phyloP scores from a whole-genome alignment of 2,888 invertebrate genomes.

The Nymphalis c-album region DNA sequence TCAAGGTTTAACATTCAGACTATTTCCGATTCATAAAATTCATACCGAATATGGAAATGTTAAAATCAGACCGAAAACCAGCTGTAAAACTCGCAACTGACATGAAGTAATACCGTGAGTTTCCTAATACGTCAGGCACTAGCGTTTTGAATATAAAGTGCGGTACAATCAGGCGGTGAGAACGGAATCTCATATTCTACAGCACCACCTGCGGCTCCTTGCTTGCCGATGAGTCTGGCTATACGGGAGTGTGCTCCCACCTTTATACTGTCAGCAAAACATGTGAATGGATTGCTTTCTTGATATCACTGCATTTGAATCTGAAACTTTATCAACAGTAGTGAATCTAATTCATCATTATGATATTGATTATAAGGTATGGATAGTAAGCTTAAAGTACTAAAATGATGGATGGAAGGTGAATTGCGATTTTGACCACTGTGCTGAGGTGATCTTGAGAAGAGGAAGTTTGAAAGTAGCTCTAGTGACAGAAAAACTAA shows the following conservation, averaged over 20 bases:
- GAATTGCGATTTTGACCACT: too few species aligned
- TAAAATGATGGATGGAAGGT: too few species aligned
- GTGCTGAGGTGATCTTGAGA: too few species aligned
- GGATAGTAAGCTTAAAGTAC: too few species aligned
- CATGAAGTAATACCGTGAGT: slow-evolving; percentile 35
- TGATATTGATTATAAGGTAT: too few species aligned
- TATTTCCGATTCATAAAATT: background rate
- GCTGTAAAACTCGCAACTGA: slow-evolving; percentile 19
- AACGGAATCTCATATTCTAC: slow-evolving; percentile 55
- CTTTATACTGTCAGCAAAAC: slow-evolving; percentile 33
- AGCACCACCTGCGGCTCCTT: slow-evolving; percentile 61
- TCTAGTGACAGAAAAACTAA: too few species aligned
- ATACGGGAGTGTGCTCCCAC: slow-evolving; percentile 45
- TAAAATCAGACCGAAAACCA: slow-evolving; percentile 3
- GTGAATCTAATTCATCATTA: too few species aligned
- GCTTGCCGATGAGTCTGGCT: slow-evolving; percentile 40
- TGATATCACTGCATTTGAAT: background rate
- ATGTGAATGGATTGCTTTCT: background rate
- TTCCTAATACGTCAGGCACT: slow-evolving; percentile 40
- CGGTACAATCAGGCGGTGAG: slow-evolving; percentile 46
- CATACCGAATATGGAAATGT: slow-evolving; percentile 4
- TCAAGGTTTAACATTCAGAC: background rate
- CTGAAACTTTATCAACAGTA: too few species aligned
- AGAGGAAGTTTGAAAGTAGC: too few species aligned
- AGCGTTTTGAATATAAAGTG: slow-evolving; percentile 42